phyloP scores from a whole-genome alignment of 2,113 vertebrate genomes.

The Alaudala cheleensis region DNA sequence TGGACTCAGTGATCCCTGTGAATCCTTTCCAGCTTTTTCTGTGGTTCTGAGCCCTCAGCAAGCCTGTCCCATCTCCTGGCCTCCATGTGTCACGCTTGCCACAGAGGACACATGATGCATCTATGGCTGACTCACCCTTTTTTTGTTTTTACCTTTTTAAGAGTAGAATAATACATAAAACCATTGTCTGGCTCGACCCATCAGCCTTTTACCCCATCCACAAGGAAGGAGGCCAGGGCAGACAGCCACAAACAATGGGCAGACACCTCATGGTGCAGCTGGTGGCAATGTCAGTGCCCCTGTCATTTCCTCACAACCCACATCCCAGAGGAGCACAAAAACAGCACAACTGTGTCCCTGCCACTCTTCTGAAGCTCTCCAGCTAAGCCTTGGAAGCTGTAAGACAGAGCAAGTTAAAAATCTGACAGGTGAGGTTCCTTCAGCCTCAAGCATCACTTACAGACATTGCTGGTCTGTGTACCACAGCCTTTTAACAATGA shows the following conservation, averaged over 20 bases:
- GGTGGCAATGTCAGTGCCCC: rapidly evolving
- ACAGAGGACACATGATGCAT: too few relatives aligned
- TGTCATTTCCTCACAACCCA: neutral
- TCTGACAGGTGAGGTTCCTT: neutral
- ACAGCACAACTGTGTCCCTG: neutral
- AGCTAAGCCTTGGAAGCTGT: neutral
- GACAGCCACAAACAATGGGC: rapidly evolving
- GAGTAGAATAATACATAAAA: neutral
- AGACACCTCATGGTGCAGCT: neutral
- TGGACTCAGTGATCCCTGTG: neutral
- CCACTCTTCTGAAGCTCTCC: neutral
- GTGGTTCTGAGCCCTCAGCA: neutral
- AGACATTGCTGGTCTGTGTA: neutral
- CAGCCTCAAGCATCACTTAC: neutral
- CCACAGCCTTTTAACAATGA: neutral
- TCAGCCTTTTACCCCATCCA: rapidly evolving
- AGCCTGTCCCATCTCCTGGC: neutral
- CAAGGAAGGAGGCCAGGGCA: neutral
- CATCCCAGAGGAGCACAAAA: neutral
- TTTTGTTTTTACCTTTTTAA: neutral
- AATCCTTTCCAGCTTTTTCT: too few relatives aligned
- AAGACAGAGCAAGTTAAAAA: neutral
- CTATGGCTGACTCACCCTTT: neutral
- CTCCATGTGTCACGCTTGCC: rapidly evolving
- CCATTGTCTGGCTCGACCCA: neutral